Base-by-base conservation (phyloP, 2,113 vertebrate genomes). In the Aegotheles bennettii region DNA sequence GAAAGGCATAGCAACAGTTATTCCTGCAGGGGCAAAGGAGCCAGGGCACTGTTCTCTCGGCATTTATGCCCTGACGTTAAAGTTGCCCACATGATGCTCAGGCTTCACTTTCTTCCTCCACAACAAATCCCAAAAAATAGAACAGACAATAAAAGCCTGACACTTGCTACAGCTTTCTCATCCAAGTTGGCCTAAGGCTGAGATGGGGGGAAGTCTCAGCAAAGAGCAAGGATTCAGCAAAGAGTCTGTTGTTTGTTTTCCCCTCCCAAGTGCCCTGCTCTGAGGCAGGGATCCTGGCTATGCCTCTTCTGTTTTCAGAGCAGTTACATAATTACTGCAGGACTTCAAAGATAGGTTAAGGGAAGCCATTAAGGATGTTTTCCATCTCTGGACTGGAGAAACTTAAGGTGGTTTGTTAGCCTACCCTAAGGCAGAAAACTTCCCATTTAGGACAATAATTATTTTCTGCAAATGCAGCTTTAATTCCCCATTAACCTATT, bases 321-420 rank as follows among this genome's bases (percentile, higher is more conserved):
- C 88, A 80, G 40, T 88, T 94, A 35, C 35, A 76, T 75, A 95
- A 88, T 83, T 88, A 16, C 79, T 69, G 53, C 75, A 88, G 31
- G 18, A 80, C 92, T 95, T 96, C 95, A 96, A 90, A 93, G 92
- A 7, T 25, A 80, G 53, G 57, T 88, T 94, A 73, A 42, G 0
- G 59, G 92, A 93, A 96, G 79, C 90, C 45, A 29, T 90, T 95
- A 88, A 93, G 94, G 95, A 80, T 92, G 95, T 95, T 88, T 96
- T 86, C 82, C 59, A 11, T 86, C 67, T 88, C 88, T 85, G 70
- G 35, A 48, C 53, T 70, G 67, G 45, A 74, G 78, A 77, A 95
- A 83, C 36, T 96, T 93, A 94, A 96, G 88, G 92, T 94, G 71
- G 92, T 83, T 94, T 76, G 70, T 93, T 90, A 69, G n/a, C n/a